Conservation (phyloP, 2,113 vertebrate species). For the Pseudopodoces humilis region DNA sequence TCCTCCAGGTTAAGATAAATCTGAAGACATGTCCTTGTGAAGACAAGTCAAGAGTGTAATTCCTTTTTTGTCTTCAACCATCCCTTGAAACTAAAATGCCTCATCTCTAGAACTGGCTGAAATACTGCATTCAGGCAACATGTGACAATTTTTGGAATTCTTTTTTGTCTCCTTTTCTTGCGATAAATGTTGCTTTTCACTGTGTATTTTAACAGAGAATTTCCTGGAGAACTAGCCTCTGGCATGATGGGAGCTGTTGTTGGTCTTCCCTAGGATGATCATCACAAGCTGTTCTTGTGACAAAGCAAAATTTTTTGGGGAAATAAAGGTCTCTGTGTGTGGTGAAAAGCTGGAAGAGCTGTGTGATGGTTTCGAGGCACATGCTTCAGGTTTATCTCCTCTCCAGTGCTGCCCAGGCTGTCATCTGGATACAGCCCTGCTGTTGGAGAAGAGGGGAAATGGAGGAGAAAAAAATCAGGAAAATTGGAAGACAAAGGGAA, state of each 20-base stretch:
- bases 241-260: not conserved
- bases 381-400: not conserved
- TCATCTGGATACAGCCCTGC: not conserved
- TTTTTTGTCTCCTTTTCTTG: not conserved
- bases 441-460: not conserved
- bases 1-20: not conserved
- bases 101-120: not conserved
- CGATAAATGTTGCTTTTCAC: not conserved
- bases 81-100: not conserved
- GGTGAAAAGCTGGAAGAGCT: not conserved
- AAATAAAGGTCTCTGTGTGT: not conserved
- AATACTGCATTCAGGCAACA: accelerated
- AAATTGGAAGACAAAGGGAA: not conserved
- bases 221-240: not conserved
- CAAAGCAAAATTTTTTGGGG: not conserved
- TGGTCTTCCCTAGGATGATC: not conserved
- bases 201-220: not conserved
- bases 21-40: not conserved
- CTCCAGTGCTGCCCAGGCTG: not conserved
- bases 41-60: not conserved
- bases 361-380: not conserved
- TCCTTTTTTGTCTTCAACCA: not conserved
- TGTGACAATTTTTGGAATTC: not conserved
- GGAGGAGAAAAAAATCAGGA: not conserved
- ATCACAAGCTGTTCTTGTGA: not conserved